A percentile compares a stretch with the other conserved stretches of the same genome.
Evolutionary conservation across 2,797 vertebrate genomes (phyloP).

Genomic region (Sphaeramia orbicularis): DNA sequence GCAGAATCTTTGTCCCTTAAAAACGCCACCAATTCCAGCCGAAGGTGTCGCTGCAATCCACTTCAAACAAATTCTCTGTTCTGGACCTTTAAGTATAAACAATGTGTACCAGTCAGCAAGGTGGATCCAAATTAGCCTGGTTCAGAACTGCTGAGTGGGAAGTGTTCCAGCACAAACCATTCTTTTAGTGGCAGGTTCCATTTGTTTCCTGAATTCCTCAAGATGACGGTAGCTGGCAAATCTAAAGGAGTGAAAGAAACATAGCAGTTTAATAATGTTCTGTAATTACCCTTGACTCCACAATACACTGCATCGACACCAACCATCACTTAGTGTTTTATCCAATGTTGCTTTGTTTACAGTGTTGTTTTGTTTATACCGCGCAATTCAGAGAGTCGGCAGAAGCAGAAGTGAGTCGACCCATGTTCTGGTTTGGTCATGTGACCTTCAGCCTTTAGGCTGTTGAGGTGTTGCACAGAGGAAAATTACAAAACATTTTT

Average conservation of each 20-base stretch:
- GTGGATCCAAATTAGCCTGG: background rate
- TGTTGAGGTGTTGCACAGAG: too few relatives aligned
- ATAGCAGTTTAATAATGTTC: background rate
- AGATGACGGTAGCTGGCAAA: constrained; percentile 15
- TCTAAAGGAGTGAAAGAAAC: constrained; percentile 3
- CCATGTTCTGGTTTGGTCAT: background rate
- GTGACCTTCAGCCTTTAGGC: background rate
- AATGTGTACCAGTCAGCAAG: background rate
- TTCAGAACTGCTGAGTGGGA: background rate
- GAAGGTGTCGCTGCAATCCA: too few relatives aligned
- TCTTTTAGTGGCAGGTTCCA: constrained; percentile 13
- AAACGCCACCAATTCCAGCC: too few relatives aligned
- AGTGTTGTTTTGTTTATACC: too few relatives aligned
- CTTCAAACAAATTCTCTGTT: too few relatives aligned
- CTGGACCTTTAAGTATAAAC: background rate
- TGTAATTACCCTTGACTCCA: too few relatives aligned
- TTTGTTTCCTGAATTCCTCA: constrained; percentile 8
- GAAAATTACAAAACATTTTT: too few relatives aligned
- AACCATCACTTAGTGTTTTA: too few relatives aligned
- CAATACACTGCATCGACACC: too few relatives aligned
- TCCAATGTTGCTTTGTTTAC: too few relatives aligned
- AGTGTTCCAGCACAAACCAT: background rate
- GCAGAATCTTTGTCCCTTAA: background rate
- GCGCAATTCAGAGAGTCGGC: too few relatives aligned
- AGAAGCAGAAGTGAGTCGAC: too few relatives aligned